phyloP scores from a whole-genome alignment of 2,888 invertebrate species.

The Drosophila meridiana region DNA sequence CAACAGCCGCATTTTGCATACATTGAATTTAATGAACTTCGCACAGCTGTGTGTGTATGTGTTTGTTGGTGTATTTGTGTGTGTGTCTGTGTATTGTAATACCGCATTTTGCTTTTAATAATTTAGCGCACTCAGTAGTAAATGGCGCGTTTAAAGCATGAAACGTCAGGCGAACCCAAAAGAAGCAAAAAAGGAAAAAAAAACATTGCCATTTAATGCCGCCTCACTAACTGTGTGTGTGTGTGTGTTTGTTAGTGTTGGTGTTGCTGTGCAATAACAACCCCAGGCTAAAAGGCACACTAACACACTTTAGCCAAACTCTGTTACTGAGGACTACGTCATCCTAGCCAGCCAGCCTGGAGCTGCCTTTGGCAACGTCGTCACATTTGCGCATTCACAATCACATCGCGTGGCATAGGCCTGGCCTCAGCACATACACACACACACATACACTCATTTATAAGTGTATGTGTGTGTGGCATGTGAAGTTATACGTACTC shows the following conservation, averaged over 20 bases:
- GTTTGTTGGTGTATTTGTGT: slow-evolving; percentile 23
- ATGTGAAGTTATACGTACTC: slow-evolving; percentile 70
- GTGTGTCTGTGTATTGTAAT: slow-evolving; percentile 32
- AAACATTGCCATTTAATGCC: slow-evolving; percentile 68
- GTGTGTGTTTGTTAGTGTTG: slow-evolving; percentile 35
- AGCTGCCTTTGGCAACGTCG: slow-evolving; percentile 62
- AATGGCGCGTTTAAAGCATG: slow-evolving; percentile 77
- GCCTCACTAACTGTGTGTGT: slow-evolving; percentile 35
- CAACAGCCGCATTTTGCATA: slow-evolving; percentile 69
- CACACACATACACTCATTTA: slow-evolving; percentile 29
- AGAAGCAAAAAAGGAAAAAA: slow-evolving; percentile 26
- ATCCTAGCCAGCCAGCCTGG: slow-evolving; percentile 66
- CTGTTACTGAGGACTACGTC: slow-evolving; percentile 72
- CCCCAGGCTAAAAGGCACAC: slow-evolving; percentile 69
- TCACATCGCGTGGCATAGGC: slow-evolving; percentile 77
- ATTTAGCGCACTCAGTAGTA: slow-evolving; percentile 69
- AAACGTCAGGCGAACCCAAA: slow-evolving; percentile 60
- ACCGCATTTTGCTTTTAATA: slow-evolving; percentile 70
- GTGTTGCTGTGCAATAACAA: slow-evolving; percentile 59
- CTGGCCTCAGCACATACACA: slow-evolving; percentile 53
- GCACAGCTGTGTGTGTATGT: slow-evolving; percentile 4
- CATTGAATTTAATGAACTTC: slow-evolving; percentile 71
- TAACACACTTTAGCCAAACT: slow-evolving; percentile 68
- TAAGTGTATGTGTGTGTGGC: slow-evolving; percentile 15
- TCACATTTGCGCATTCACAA: slow-evolving; percentile 78